phyloP scores from a whole-genome alignment of 2,888 invertebrate species.

The Diarsia brunnea region DNA sequence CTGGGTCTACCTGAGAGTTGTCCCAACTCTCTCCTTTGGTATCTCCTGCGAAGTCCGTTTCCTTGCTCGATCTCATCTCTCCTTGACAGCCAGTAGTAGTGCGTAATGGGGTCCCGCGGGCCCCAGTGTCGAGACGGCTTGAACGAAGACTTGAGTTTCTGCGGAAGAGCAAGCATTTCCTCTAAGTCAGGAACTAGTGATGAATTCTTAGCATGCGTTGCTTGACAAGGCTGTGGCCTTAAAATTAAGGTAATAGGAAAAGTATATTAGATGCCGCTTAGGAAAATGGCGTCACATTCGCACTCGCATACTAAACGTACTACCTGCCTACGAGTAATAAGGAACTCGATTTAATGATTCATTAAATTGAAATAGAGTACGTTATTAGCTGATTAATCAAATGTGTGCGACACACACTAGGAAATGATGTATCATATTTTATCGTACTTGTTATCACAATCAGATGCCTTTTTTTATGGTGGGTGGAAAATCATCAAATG shows the following conservation, averaged over 20 bases:
- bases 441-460: not conserved
- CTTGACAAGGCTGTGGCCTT: slow-evolving; percentile 70
- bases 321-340: slow-evolving; percentile 19
- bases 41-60: slow-evolving; percentile 64
- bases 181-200: slow-evolving; percentile 61
- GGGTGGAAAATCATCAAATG: too few relatives aligned
- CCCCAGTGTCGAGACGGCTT: slow-evolving; percentile 86
- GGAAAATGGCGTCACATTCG: slow-evolving; percentile 58
- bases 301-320: slow-evolving; percentile 50
- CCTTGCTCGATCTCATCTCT: slow-evolving; percentile 76
- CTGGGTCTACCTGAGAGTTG: slow-evolving; percentile 78
- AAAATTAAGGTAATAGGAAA: slow-evolving; percentile 59
- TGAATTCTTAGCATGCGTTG: slow-evolving; percentile 58
- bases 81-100: slow-evolving; percentile 85
- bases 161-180: slow-evolving; percentile 64
- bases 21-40: slow-evolving; percentile 76
- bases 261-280: slow-evolving; percentile 53
- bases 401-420: slow-evolving; percentile 1
- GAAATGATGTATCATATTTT: not conserved
- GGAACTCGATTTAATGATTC: slow-evolving; percentile 38
- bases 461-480: too few relatives aligned
- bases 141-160: slow-evolving; percentile 86
- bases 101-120: slow-evolving; percentile 85
- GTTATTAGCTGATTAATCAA: slow-evolving; percentile 8
- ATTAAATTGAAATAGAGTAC: slow-evolving; percentile 4